These are phyloP conservation scores for Ceratina calcarata DNA, from an alignment of 1,140 invertebrate species.

Conservation along the genomic window DNA sequence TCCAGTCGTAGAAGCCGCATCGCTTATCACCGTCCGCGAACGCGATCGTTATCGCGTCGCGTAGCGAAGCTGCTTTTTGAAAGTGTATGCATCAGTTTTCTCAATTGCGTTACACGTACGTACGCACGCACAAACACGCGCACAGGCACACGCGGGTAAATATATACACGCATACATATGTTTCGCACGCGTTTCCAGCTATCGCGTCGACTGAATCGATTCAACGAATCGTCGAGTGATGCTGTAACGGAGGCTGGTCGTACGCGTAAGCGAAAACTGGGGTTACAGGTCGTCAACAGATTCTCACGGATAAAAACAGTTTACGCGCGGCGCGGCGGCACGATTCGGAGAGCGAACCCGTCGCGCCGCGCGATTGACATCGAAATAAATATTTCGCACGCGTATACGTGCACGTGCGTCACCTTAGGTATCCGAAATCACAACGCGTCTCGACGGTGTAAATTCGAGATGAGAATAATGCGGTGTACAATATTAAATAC, in stretches of 20 bases:
- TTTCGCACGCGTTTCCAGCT: not conserved
- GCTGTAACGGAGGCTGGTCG: conserved; percentile 22
- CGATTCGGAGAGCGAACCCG: not conserved
- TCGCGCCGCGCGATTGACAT: not conserved
- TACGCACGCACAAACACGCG: not conserved
- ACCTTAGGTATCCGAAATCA: conserved; percentile 39
- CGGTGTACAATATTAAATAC: conserved; percentile 65
- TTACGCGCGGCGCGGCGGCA: not conserved
- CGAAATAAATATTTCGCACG: conserved; percentile 20
- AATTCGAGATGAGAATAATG: conserved; percentile 51
- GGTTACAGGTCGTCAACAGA: not conserved
- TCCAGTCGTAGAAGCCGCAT: too few species aligned
- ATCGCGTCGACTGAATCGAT: not conserved
- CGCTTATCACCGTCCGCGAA: too few species aligned
- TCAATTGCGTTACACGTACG: not conserved
- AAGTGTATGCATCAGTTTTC: too few species aligned
- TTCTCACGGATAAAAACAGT: not conserved
- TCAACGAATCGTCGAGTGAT: conserved; percentile 51
- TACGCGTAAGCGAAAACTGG: conserved; percentile 4
- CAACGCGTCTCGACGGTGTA: conserved; percentile 63
- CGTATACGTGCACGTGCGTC: not conserved
- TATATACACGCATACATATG: not conserved
- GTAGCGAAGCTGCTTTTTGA: too few species aligned
- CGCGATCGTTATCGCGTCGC: too few species aligned
- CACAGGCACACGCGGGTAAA: not conserved